Evolutionary conservation across 2,797 vertebrate species (phyloP), one percentile per base, ranked within the genome.

Genomic region (Clarias pachynema): DNA sequence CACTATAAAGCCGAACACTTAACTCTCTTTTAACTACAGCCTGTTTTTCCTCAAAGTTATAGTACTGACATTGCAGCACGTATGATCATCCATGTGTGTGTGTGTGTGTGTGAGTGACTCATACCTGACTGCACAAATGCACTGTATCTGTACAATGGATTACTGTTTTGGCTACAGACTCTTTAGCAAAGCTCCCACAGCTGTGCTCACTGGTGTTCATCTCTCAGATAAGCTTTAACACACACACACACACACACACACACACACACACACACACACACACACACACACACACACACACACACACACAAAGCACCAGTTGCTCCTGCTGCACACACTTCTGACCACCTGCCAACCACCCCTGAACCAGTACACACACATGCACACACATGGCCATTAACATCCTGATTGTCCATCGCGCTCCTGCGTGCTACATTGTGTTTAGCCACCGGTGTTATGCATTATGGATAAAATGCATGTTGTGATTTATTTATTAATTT

Each of bases 41-140:
- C 44, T 49, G 44, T 10, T 49, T 56, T 73, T 24, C 24, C 12
- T 18, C 16, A 29, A 37, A 24, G 12, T 49, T n/a, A 72, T 72
- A 68, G 31, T 68, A 9, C 5, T 22, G 10, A 72, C 9, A n/a
- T 49, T 73, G 24, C 40, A 56, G 72, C 29, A 29, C 29, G n/a
- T 56, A 10, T 53, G n/a, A 56, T 29, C n/a, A 2, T 34, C 2
- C 20, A 7, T 86, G 74, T 83, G 44, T 65, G 26, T 69, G 31
- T 40, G 40, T 37, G 56, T 63, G 37, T 74, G 84, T 74, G n/a
- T 15, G 78, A 14, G 65, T 12, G 44, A 65, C 53, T 75, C 20
- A n/a, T 78, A 86, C 73, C 72, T 86, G 81, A 37, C 66, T 79
- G n/a, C 20, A 87, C 75, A 85, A 77, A 79, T 83, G 84, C 75